Base-by-base conservation (phyloP, 2,113 vertebrate genomes). In the Lucifuga dentata region DNA sequence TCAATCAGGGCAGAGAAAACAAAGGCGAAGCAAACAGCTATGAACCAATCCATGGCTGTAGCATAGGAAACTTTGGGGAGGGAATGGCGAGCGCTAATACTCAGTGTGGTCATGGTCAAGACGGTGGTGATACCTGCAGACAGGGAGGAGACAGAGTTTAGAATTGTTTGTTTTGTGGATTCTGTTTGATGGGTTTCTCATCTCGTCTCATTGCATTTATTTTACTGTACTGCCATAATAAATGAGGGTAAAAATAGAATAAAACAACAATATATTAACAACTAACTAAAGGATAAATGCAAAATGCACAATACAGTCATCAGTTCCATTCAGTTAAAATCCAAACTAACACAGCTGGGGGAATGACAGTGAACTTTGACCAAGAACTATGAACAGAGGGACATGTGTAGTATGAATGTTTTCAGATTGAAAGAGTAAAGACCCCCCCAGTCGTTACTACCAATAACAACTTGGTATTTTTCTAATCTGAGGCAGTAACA, bases 11-110 rank as follows among this genome's bases (percentile, higher is more conserved):
- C 96, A 0, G 97, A 98, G 88, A 98, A 98, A 84, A 98, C 97
- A 8, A 98, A 99, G 72, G 96, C 96, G 68, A 97, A 99, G 89
- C 97, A 98, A 38, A 98, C 97, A 0, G 97, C 96, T 20, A 99
- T 99, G 90, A 98, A 99, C 97, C 97, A 98, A 48, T 99, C 96
- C 96, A 98, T 98, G 82, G 96, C 97, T 0, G 97, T 98, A 16
- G 95, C 96, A 1, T 99, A 99, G 5, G 97, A 97, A 60, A 99
- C 96, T 86, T 98, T 99, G 10, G 97, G 97, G 40, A 98, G 89
- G 2, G 95, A 99, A 78, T 98, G 96, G 24, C 96, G 93, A 12
- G 97, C 96, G 0, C 97, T 98, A 91, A 98, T 99, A 57, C 97
- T 99, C 48, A 98, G 68, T 0, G 97, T 98, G 38, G 97, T 97